Base-by-base conservation (phyloP, 2,888 invertebrate genomes). In the Schizotus pectinicornis region DNA sequence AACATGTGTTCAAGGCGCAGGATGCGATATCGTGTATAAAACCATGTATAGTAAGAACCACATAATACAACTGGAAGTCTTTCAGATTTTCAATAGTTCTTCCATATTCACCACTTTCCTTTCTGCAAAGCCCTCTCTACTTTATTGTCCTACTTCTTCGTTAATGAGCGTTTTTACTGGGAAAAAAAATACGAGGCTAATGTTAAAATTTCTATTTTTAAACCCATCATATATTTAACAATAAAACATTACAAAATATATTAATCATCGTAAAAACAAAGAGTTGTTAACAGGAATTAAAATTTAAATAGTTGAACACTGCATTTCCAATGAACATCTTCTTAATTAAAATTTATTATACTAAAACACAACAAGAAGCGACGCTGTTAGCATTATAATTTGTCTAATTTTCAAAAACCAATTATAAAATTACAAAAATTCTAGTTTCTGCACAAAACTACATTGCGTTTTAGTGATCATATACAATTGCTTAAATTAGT, bases 161-260 rank as follows among this genome's bases (percentile, higher is more conserved):
- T 2, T 2, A 22, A 22, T 22, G 22, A 5, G n/a, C n/a, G n/a
- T n/a, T 22, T 22, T 22, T 22, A 5, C 22, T 22, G 22, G 22
- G 22, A 5, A 22, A 22, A 22, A 22, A 22, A 22, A 22, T 22
- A 5, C 22, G 22, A 5, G 5, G 22, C 22, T 22, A 22, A 22
- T 51, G 51, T 47, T 56, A 52, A 49, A 61, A 32, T 42, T 50
- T 47, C 50, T 61, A 59, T 61, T 69, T 70, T 71, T 69, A 69
- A 76, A 74, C 74, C 74, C 74, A 73, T 72, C 64, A 68, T 71
- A 71, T 72, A 73, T 72, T 72, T 70, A 74, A 74, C 70, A 75
- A 73, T 72, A 73, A 73, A 74, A 73, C 67, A 74, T 71, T 74
- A 70, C 66, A 70, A 75, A 74, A 73, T 73, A 73, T 72, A 72